Conservation (phyloP, 2,888 invertebrate species). For the Nephrotoma guestfalica region DNA sequence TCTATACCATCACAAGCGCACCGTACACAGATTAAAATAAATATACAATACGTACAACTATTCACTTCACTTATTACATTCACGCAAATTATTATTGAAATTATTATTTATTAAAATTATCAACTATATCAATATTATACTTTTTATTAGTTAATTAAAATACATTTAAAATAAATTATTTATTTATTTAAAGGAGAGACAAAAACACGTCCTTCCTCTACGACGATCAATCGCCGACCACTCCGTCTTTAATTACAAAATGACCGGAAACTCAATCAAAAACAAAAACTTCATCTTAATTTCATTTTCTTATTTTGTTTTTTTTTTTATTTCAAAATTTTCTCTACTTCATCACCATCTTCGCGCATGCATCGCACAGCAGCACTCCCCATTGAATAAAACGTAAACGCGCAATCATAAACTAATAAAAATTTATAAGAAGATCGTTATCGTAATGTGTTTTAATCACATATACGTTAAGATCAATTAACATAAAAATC, state of each 20-base stretch:
- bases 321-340: background rate
- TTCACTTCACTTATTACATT: too few relatives aligned
- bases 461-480: background rate
- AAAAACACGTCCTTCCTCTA: too few relatives aligned
- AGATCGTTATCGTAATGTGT: background rate
- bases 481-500: background rate
- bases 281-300: background rate
- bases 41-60: too few relatives aligned
- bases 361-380: background rate
- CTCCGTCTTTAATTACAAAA: background rate
- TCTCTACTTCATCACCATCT: background rate
- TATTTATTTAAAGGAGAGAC: too few relatives aligned
- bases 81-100: too few relatives aligned
- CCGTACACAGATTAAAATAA: too few relatives aligned
- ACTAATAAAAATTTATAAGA: background rate
- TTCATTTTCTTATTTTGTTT: background rate
- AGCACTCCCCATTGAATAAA: background rate
- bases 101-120: too few relatives aligned
- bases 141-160: too few relatives aligned
- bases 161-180: too few relatives aligned
- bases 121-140: too few relatives aligned
- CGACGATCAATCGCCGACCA: too few relatives aligned
- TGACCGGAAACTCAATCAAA: constrained; percentile 4
- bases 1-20: too few relatives aligned
- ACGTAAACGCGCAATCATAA: background rate